A percentile compares a stretch with the other conserved stretches of the same genome.
phyloP scores from a whole-genome alignment of 1,140 invertebrate genomes.

The Pemphigus obesinymphae region DNA sequence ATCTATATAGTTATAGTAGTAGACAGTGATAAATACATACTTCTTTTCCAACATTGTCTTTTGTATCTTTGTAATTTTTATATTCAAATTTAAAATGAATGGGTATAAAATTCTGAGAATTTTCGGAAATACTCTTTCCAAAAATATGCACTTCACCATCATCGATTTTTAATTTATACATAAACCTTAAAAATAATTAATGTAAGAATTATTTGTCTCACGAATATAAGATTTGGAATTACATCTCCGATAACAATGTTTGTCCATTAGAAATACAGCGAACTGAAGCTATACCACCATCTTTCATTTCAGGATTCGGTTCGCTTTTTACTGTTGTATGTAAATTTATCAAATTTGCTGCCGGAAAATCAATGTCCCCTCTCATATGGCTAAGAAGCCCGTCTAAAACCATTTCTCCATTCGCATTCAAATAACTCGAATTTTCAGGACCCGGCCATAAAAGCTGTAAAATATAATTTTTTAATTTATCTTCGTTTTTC shows the following conservation, averaged over 20 bases:
- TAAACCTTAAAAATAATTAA: background rate
- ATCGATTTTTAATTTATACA: background rate
- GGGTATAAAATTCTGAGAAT: background rate
- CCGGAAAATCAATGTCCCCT: background rate
- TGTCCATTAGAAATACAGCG: background rate
- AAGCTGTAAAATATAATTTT: background rate
- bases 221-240: background rate
- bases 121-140: background rate
- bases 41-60: background rate
- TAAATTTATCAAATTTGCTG: background rate
- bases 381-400: background rate
- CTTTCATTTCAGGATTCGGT: background rate
- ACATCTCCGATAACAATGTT: background rate
- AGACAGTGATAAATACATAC: background rate
- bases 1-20: background rate
- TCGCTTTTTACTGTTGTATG: background rate
- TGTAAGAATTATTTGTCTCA: background rate
- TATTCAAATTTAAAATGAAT: background rate
- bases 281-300: background rate
- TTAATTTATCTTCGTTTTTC: background rate
- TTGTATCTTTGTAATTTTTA: background rate
- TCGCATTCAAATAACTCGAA: background rate
- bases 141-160: background rate
- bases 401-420: background rate
- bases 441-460: background rate